These are phyloP conservation scores for Martes martes DNA, from an alignment of 2,113 vertebrate genomes.

Conservation along the genomic window DNA sequence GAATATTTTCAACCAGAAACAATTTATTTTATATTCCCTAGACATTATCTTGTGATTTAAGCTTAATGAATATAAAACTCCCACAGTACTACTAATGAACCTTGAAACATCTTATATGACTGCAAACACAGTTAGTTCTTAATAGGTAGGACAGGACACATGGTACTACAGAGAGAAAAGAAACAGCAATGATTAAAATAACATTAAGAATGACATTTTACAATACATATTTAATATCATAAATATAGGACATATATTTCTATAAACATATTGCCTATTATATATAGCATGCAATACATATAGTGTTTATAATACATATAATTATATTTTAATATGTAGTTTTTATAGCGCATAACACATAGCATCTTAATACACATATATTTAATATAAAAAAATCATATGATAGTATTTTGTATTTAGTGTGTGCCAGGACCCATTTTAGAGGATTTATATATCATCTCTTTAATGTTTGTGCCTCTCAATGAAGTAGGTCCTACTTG, in stretches of 20 bases:
- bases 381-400: constrained; percentile 14
- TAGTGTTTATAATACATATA: background rate
- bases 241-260: background rate
- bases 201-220: background rate
- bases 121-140: background rate
- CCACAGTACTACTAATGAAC: background rate
- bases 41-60: background rate
- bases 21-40: background rate
- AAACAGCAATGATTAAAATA: background rate
- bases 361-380: background rate
- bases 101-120: background rate
- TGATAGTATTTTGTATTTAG: background rate
- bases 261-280: background rate
- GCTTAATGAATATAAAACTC: constrained; percentile 21
- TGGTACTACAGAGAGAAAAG: background rate
- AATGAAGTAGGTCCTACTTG: background rate
- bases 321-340: background rate
- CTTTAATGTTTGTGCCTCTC: background rate
- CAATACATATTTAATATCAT: background rate
- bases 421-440: background rate
- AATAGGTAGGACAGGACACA: background rate
- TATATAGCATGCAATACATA: background rate
- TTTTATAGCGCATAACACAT: background rate
- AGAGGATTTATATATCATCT: background rate
- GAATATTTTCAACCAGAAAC: background rate